Percentiles rank a stretch among this genome's conserved stretches.
Conservation (phyloP, 1,140 invertebrate genomes). For the Lasioglossum baleicum region DNA sequence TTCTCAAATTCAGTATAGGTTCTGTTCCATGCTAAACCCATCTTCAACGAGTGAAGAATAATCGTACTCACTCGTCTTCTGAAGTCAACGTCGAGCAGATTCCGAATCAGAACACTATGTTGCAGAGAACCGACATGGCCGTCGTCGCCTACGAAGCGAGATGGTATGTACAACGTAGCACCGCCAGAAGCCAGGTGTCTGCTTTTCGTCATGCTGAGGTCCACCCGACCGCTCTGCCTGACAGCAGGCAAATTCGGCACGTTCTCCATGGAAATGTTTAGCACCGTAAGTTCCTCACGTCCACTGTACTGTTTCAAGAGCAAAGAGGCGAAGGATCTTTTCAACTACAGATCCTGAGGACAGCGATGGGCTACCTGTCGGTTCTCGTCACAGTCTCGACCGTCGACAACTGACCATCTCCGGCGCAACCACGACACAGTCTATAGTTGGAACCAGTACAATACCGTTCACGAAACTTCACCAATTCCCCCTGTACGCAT, state of each 20-base stretch:
- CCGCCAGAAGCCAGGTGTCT: conserved; percentile 35
- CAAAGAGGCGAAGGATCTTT: no score
- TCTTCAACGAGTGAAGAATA: no score
- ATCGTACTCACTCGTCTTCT: no score
- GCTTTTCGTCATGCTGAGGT: conserved; percentile 50
- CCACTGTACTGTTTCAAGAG: neutral
- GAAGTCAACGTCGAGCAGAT: no score
- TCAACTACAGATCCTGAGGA: conserved; percentile 50
- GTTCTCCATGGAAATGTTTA: conserved; percentile 59
- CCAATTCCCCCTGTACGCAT: neutral
- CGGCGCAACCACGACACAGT: neutral
- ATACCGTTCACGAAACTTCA: neutral
- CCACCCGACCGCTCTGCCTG: conserved; percentile 34
- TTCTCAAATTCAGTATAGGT: no score
- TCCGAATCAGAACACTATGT: neutral
- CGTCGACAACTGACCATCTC: neutral
- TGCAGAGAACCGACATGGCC: neutral
- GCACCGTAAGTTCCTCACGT: conserved; percentile 31
- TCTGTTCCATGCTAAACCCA: no score
- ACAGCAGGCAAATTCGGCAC: conserved; percentile 52
- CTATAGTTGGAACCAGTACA: no score
- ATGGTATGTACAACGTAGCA: conserved; percentile 55
- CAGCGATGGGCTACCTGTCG: conserved; percentile 54
- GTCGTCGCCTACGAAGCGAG: conserved; percentile 30
- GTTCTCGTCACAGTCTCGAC: conserved; percentile 45